These are phyloP conservation scores for Ectemnius cavifrons DNA, from an alignment of 2,888 invertebrate genomes.

Conservation along the genomic window DNA sequence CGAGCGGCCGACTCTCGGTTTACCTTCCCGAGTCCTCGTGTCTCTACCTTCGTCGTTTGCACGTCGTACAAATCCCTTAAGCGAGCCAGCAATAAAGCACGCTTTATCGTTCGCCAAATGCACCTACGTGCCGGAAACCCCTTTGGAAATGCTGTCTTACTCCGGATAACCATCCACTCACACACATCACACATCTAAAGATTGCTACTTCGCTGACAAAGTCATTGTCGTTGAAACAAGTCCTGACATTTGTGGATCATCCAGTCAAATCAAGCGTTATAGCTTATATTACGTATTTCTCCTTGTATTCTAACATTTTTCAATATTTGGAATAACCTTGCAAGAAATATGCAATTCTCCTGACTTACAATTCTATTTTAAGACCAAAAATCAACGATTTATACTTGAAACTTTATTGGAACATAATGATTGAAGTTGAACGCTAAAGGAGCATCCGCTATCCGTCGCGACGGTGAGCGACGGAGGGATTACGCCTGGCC, in stretches of 20 bases:
- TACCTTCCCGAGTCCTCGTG: constrained; percentile 64
- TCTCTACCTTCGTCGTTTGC: constrained; percentile 71
- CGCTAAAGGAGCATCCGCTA: background rate
- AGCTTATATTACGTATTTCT: too few species aligned
- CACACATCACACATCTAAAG: constrained; percentile 22
- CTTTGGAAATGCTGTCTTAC: constrained; percentile 36
- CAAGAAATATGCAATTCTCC: too few species aligned
- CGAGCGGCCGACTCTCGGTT: constrained; percentile 53
- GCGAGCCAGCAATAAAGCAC: constrained; percentile 70
- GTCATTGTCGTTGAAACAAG: too few species aligned
- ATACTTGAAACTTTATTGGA: too few species aligned
- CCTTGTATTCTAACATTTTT: too few species aligned
- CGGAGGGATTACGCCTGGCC: background rate
- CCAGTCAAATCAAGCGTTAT: background rate
- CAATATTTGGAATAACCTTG: too few species aligned
- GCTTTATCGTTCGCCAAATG: constrained; percentile 68
- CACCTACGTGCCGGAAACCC: constrained; percentile 50
- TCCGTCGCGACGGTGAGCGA: constrained; percentile 12
- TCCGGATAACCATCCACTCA: constrained; percentile 44
- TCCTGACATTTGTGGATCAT: background rate
- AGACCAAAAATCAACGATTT: too few species aligned
- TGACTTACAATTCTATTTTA: too few species aligned
- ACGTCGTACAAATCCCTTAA: constrained; percentile 74
- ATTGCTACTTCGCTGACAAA: too few species aligned
- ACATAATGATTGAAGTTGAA: too few species aligned